Conservation (phyloP, 2,797 vertebrate genomes). For the Crenichthys baileyi region DNA sequence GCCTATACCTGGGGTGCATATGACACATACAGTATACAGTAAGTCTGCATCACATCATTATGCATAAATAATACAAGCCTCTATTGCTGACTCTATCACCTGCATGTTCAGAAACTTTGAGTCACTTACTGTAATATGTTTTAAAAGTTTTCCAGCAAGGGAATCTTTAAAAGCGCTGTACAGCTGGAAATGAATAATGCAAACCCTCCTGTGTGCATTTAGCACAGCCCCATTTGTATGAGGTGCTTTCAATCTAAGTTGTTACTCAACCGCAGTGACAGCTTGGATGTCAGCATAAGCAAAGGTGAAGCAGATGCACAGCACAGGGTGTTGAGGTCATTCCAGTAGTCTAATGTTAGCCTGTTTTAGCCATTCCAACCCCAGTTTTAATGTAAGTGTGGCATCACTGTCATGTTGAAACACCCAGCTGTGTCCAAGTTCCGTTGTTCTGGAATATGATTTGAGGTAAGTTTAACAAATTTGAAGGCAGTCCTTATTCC, state of each 20-base stretch:
- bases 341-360: not conserved
- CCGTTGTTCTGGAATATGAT: not conserved
- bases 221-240: not conserved
- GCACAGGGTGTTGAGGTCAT: not conserved
- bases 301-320: slow-evolving; percentile 50
- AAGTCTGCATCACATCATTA: not conserved
- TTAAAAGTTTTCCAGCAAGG: not conserved
- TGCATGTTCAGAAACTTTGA: not conserved
- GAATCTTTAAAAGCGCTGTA: slow-evolving; percentile 15
- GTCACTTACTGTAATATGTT: not conserved
- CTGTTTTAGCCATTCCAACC: not conserved
- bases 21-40: not conserved
- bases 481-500: not conserved
- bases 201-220: slow-evolving; percentile 9
- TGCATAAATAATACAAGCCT: not conserved
- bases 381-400: not conserved
- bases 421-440: not conserved
- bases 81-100: not conserved
- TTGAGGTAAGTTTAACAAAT: not conserved
- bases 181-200: slow-evolving; percentile 31
- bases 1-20: not conserved
- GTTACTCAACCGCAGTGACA: slow-evolving; percentile 8
- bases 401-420: not conserved
- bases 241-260: slow-evolving; percentile 35
- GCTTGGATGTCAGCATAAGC: slow-evolving; percentile 44